Conservation (phyloP, 1,140 invertebrate species). For the Drosophila grimshawi region DNA sequence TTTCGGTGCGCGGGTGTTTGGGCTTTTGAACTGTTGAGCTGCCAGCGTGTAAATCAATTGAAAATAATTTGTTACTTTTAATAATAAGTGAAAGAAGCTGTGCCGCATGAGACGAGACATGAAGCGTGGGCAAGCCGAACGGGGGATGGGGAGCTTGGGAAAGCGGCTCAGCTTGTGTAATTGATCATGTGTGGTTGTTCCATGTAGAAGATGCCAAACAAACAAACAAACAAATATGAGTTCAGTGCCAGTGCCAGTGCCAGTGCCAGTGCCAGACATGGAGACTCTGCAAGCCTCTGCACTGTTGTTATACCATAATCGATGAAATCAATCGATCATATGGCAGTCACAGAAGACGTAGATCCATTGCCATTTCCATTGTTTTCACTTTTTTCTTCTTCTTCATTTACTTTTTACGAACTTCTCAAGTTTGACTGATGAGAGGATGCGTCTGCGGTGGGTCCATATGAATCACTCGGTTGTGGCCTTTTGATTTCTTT, state of each 20-base stretch:
- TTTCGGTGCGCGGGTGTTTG: slow-evolving; percentile 56
- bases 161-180: slow-evolving; percentile 64
- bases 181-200: slow-evolving; percentile 74
- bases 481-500: slow-evolving; percentile 20
- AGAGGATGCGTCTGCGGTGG: slow-evolving; percentile 49
- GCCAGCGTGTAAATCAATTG: slow-evolving; percentile 83
- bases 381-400: slow-evolving; percentile 65
- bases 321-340: slow-evolving; percentile 81
- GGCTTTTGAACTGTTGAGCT: slow-evolving; percentile 74
- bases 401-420: not conserved
- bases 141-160: slow-evolving; percentile 37
- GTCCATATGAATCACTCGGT: slow-evolving; percentile 46
- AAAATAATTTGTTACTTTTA: slow-evolving; percentile 84
- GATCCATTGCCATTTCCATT: slow-evolving; percentile 38
- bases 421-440: slow-evolving; percentile 57
- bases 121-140: not conserved
- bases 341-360: slow-evolving; percentile 3
- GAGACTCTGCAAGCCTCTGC: slow-evolving; percentile 22
- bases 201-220: slow-evolving; percentile 59
- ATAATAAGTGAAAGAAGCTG: slow-evolving; percentile 84
- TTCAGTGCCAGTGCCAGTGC: slow-evolving; percentile 5
- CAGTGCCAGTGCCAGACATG: slow-evolving; percentile 10
- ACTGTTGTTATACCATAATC: slow-evolving; percentile 74
- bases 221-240: slow-evolving; percentile 72
- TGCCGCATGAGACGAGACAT: slow-evolving; percentile 27